Conservation (phyloP, 2,888 invertebrate genomes). For the Tryphoninae sp. region DNA sequence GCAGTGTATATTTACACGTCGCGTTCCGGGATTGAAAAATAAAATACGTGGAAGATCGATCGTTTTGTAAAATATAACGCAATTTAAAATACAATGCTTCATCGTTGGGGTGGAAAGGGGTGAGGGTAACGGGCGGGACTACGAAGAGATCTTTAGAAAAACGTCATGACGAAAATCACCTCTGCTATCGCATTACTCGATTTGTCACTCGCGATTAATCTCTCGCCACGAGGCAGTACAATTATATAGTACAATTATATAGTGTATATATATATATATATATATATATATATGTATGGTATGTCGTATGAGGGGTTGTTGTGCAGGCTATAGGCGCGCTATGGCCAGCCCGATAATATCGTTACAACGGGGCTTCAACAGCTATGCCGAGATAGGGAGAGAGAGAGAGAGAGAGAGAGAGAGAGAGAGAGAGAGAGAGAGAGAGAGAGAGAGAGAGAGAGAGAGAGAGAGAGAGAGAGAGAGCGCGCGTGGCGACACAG, state of each 20-base stretch:
- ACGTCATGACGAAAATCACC: constrained; percentile 49
- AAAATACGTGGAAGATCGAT: constrained; percentile 10
- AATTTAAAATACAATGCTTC: constrained; percentile 40
- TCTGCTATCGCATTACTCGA: constrained; percentile 62
- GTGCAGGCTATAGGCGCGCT: constrained; percentile 21
- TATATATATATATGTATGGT: constrained; percentile 17
- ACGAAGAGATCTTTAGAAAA: constrained; percentile 7
- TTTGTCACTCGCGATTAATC: constrained; percentile 66
- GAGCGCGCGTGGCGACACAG: too few species aligned
- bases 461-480: too few species aligned
- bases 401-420: constrained; percentile 11
- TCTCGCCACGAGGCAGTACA: constrained; percentile 50
- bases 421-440: constrained; percentile 16
- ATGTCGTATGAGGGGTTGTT: constrained; percentile 9
- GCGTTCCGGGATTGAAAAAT: too few species aligned
- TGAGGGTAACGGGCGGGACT: neutral
- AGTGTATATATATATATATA: constrained; percentile 7
- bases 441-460: too few species aligned
- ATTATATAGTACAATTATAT: constrained; percentile 36
- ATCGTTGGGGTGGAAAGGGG: neutral
- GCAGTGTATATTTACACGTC: too few species aligned
- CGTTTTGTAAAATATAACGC: constrained; percentile 5
- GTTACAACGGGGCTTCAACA: constrained; percentile 51
- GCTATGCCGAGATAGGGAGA: neutral
- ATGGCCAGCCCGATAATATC: constrained; percentile 59